These are phyloP conservation scores for Latrodectus elegans DNA, from an alignment of 2,888 invertebrate genomes.

Conservation along the genomic window DNA sequence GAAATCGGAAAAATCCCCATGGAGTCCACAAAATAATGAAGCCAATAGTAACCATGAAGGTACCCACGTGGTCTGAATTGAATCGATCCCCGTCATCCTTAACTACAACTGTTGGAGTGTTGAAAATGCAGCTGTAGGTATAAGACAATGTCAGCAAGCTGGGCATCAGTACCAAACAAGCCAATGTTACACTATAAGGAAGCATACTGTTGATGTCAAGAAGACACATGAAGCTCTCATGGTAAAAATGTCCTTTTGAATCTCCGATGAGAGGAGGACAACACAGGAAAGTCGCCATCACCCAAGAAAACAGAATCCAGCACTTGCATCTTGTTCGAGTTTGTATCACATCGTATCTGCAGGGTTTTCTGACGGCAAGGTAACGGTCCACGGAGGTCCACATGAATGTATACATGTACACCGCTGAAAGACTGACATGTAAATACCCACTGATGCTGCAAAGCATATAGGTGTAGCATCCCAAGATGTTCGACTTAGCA, in stretches of 20 bases:
- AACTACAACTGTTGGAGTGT: constrained; percentile 79
- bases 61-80: constrained; percentile 42
- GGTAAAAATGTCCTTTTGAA: constrained; percentile 87
- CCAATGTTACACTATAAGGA: constrained; percentile 94
- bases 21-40: constrained; percentile 52
- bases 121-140: constrained; percentile 89
- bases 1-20: constrained; percentile 40
- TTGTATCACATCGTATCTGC: constrained; percentile 88
- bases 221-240: constrained; percentile 93
- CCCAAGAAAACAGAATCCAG: constrained; percentile 99
- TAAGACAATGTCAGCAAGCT: constrained; percentile 96
- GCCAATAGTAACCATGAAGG: constrained; percentile 43
- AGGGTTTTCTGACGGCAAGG: constrained; percentile 37
- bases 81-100: constrained; percentile 31
- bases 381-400: constrained; percentile 95
- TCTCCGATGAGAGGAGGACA: constrained; percentile 94
- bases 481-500: constrained; percentile 89
- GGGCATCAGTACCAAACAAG: constrained; percentile 92
- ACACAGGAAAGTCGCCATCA: constrained; percentile 95
- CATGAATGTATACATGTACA: constrained; percentile 96
- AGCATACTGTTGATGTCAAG: constrained; percentile 97
- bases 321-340: constrained; percentile 91
- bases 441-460: constrained; percentile 95
- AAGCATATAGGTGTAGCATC: constrained; percentile 89
- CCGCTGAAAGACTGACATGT: constrained; percentile 94